These are phyloP conservation scores for Odontamblyopus rebecca DNA, from an alignment of 2,797 vertebrate genomes.

Conservation along the genomic window DNA sequence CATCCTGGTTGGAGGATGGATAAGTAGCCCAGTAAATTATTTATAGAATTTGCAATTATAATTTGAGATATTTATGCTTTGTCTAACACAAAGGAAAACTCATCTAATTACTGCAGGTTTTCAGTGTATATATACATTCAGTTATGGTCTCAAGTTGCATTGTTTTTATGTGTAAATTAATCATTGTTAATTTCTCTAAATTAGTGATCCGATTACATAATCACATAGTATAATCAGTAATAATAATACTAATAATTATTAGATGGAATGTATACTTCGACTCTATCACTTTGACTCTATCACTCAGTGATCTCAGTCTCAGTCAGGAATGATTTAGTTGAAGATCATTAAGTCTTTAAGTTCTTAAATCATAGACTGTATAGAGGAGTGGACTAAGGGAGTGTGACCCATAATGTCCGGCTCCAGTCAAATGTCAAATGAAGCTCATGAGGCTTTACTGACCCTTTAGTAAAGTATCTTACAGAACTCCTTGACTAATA, in stretches of 20 bases:
- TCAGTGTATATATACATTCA: background rate
- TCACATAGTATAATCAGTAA: background rate
- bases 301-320: too few relatives aligned
- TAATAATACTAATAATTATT: too few relatives aligned
- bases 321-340: too few relatives aligned
- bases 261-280: too few relatives aligned
- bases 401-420: too few relatives aligned
- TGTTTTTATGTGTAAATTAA: background rate
- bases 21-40: conserved; percentile 32
- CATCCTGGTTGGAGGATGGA: conserved; percentile 28
- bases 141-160: background rate
- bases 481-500: background rate
- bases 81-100: conserved; percentile 12
- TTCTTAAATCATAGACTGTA: too few relatives aligned
- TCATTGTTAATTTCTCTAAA: background rate
- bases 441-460: too few relatives aligned
- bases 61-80: conserved; percentile 20
- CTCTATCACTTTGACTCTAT: too few relatives aligned
- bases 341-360: too few relatives aligned
- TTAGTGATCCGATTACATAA: background rate
- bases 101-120: background rate
- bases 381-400: too few relatives aligned
- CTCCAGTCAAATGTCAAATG: too few relatives aligned
- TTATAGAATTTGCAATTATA: conserved; percentile 43
- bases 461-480: background rate